phyloP scores from a whole-genome alignment of 2,888 invertebrate species.

The Troides helena region DNA sequence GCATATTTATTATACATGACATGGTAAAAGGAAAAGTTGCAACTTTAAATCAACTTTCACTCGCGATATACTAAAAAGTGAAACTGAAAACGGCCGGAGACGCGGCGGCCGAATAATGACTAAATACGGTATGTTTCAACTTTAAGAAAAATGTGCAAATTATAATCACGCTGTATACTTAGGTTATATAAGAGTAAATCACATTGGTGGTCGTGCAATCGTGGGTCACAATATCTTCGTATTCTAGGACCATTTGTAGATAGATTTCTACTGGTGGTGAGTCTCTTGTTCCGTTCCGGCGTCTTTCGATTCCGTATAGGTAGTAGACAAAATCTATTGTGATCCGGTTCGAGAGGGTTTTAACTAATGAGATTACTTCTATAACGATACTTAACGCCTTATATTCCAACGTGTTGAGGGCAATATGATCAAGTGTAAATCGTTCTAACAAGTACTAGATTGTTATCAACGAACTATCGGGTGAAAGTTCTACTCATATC shows the following conservation, averaged over 20 bases:
- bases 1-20: conserved; percentile 21
- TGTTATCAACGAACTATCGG: too few relatives aligned
- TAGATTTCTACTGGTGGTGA: too few relatives aligned
- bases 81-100: conserved; percentile 59
- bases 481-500: too few relatives aligned
- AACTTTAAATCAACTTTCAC: conserved; percentile 71
- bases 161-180: not conserved
- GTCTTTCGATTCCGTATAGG: too few relatives aligned
- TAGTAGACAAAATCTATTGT: too few relatives aligned
- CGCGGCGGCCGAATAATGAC: conserved; percentile 52
- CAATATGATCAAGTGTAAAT: too few relatives aligned
- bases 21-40: conserved; percentile 70
- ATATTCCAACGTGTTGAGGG: too few relatives aligned
- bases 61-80: conserved; percentile 73
- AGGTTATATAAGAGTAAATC: not conserved
- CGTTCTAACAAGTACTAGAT: too few relatives aligned
- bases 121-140: conserved; percentile 45
- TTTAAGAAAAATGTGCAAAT: conserved; percentile 1
- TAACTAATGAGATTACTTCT: too few relatives aligned
- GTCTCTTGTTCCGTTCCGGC: too few relatives aligned
- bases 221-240: not conserved
- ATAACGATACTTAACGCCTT: too few relatives aligned
- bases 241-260: not conserved
- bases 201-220: not conserved
- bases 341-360: too few relatives aligned